Conservation (phyloP, 2,888 invertebrate genomes). For the Mayetiola destructor region DNA sequence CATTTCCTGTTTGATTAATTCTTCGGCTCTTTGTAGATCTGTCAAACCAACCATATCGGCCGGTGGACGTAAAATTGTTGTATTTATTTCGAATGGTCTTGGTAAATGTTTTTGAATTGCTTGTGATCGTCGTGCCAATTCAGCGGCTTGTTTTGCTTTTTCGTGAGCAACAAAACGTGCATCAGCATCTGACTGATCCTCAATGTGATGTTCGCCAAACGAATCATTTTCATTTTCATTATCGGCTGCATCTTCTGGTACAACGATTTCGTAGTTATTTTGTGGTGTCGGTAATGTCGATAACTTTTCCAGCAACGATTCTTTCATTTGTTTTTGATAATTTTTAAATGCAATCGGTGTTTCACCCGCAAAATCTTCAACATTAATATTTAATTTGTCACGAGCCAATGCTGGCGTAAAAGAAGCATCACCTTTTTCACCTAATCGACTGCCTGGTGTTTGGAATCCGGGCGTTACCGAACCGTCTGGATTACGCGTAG, state of each 20-base stretch:
- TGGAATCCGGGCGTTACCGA: slow-evolving; percentile 46
- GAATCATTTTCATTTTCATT: slow-evolving; percentile 33
- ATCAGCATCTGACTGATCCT: slow-evolving; percentile 81
- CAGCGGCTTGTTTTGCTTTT: slow-evolving; percentile 45
- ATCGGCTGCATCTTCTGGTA: slow-evolving; percentile 65
- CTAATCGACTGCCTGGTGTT: slow-evolving; percentile 35
- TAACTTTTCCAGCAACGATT: slow-evolving; percentile 61
- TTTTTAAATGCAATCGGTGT: slow-evolving; percentile 53
- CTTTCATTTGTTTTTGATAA: slow-evolving; percentile 57
- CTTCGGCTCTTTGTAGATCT: slow-evolving; percentile 88
- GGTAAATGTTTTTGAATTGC: slow-evolving; percentile 76
- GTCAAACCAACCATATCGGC: slow-evolving; percentile 63
- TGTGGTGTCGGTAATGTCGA: slow-evolving; percentile 74
- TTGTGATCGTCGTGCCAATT: slow-evolving; percentile 60
- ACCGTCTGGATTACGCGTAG: slow-evolving; percentile 41
- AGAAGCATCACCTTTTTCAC: slow-evolving; percentile 22
- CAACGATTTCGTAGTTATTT: slow-evolving; percentile 97
- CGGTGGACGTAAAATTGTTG: slow-evolving; percentile 60
- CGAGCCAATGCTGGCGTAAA: slow-evolving; percentile 63
- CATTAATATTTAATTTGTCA: slow-evolving; percentile 92
- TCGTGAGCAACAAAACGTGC: slow-evolving; percentile 51
- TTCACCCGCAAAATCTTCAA: slow-evolving; percentile 57
- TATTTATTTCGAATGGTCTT: slow-evolving; percentile 75
- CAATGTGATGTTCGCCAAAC: slow-evolving; percentile 33
- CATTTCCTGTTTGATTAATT: slow-evolving; percentile 92